Percentiles rank a stretch among this genome's conserved stretches.
Evolutionary conservation across 64 coral and sea anemone species (phyloP).

Genomic region (Actinia equina): DNA sequence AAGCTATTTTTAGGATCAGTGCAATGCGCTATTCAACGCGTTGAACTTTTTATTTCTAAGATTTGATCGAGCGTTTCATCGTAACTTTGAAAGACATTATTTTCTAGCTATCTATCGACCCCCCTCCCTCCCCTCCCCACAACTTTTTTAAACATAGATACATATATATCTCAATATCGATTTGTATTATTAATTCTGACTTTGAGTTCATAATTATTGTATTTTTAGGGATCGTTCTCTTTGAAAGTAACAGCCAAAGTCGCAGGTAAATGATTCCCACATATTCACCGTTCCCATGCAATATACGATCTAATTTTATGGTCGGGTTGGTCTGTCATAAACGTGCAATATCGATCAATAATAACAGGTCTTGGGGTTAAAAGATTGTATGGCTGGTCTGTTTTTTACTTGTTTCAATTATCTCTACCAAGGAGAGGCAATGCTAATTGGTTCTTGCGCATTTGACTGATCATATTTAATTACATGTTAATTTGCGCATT

Average conservation of each 20-base stretch:
- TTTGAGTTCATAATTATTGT: background rate
- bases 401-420: background rate
- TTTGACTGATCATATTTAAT: too few species aligned
- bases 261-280: background rate
- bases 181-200: background rate
- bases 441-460: too few species aligned
- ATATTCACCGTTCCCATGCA: background rate
- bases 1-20: too few species aligned
- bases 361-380: background rate
- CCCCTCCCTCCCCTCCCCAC: background rate
- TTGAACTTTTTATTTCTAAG: background rate
- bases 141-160: background rate
- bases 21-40: too few species aligned
- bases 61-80: background rate
- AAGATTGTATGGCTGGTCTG: background rate
- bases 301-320: background rate
- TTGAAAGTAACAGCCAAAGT: slow-evolving; percentile 14
- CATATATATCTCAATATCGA: background rate
- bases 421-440: background rate
- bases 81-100: background rate
- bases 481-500: too few species aligned
- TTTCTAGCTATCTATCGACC: background rate
- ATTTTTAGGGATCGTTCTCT: slow-evolving; percentile 16
- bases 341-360: background rate
- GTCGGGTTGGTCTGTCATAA: background rate